Evolutionary conservation across 1,140 invertebrate species (phyloP).

Genomic region (Sitodiplosis mosellana): DNA sequence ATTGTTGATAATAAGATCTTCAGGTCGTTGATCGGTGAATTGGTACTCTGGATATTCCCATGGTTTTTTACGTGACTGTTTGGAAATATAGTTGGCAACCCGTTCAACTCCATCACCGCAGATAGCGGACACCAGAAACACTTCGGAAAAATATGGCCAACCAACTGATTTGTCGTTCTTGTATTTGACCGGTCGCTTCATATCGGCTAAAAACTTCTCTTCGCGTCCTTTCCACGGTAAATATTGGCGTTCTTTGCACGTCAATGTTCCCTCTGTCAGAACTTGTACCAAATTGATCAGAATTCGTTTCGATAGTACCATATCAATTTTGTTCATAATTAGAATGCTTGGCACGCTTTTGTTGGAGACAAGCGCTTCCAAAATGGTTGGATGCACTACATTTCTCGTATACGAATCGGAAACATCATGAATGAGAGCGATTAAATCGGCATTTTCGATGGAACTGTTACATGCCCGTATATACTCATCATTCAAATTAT

Average conservation of each 20-base stretch:
- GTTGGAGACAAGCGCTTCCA: constrained; percentile 45
- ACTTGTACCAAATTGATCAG: constrained; percentile 47
- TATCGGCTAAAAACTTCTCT: background rate
- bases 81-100: constrained; percentile 54
- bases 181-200: background rate
- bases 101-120: constrained; percentile 55
- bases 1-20: constrained; percentile 45
- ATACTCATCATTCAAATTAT: constrained; percentile 45
- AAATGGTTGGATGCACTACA: constrained; percentile 44
- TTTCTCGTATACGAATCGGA: constrained; percentile 47
- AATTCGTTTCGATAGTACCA: constrained; percentile 51
- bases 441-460: constrained; percentile 53
- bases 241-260: constrained; percentile 13
- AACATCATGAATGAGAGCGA: constrained; percentile 74
- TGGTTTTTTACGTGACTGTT: constrained; percentile 35
- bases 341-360: constrained; percentile 58
- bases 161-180: constrained; percentile 23
- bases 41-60: constrained; percentile 46
- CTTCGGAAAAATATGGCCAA: constrained; percentile 59
- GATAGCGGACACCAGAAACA: constrained; percentile 79
- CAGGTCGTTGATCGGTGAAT: constrained; percentile 50
- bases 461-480: constrained; percentile 40
- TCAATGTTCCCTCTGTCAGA: constrained; percentile 44
- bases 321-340: constrained; percentile 79
- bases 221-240: constrained; percentile 2